These are phyloP conservation scores for Helicolenus hilgendorfi DNA, from an alignment of 2,797 vertebrate genomes.

Conservation along the genomic window DNA sequence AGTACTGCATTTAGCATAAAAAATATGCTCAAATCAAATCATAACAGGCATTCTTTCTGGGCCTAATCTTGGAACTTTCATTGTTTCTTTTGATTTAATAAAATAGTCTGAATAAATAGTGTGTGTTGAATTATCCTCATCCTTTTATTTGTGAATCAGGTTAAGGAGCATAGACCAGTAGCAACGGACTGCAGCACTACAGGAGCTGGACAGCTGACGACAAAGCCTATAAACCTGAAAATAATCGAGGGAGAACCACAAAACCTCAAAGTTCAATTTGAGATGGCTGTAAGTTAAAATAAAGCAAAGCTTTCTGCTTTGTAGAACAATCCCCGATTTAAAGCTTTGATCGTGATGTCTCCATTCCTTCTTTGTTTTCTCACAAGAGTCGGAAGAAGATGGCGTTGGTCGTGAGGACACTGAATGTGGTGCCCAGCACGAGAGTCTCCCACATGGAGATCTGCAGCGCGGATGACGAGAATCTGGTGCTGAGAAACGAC, in stretches of 20 bases:
- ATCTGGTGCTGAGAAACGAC: slow-evolving; percentile 90
- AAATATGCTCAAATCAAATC: too few relatives aligned
- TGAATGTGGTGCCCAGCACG: slow-evolving; percentile 93
- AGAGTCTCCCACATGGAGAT: slow-evolving; percentile 90
- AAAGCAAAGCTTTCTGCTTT: neutral
- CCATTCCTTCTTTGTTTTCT: neutral
- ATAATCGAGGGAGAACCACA: slow-evolving; percentile 89
- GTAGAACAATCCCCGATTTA: neutral
- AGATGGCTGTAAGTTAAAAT: slow-evolving; percentile 81
- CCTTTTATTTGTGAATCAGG: slow-evolving; percentile 75
- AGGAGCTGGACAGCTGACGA: slow-evolving; percentile 91
- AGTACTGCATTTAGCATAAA: too few relatives aligned
- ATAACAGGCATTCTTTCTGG: neutral
- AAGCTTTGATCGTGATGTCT: neutral
- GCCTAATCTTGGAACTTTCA: neutral
- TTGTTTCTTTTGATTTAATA: neutral
- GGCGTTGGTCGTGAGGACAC: slow-evolving; percentile 84
- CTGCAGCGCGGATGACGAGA: slow-evolving; percentile 83
- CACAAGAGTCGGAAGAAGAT: slow-evolving; percentile 90
- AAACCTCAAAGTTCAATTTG: slow-evolving; percentile 89
- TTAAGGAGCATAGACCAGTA: slow-evolving; percentile 85
- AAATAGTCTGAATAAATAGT: neutral
- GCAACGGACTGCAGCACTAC: slow-evolving; percentile 92
- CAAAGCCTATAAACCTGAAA: slow-evolving; percentile 90
- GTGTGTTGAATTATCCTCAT: neutral